Evolutionary conservation across 2,888 invertebrate species (phyloP).

Genomic region (Ypsolopha scabrella): DNA sequence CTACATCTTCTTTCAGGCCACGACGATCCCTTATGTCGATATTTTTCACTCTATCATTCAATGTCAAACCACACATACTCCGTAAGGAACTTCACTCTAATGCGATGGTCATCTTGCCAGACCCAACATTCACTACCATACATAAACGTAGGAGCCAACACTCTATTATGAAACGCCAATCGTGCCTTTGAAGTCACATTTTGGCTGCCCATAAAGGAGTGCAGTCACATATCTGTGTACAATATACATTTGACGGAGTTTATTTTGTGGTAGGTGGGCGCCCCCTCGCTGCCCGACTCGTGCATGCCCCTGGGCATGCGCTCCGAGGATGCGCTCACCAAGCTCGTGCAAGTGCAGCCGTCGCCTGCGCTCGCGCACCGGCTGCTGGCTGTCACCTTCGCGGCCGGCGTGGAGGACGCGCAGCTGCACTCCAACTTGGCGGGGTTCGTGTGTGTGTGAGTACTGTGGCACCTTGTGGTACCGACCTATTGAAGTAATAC

Average conservation of each 20-base stretch:
- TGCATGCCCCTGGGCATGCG: slow-evolving; percentile 98
- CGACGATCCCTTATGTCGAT: too few species aligned
- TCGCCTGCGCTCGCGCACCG: slow-evolving; percentile 86
- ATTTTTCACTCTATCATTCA: too few species aligned
- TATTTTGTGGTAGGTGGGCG: slow-evolving; percentile 76
- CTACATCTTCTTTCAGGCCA: too few species aligned
- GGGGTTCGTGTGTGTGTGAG: slow-evolving; percentile 93
- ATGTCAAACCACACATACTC: too few species aligned
- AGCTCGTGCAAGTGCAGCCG: slow-evolving; percentile 85
- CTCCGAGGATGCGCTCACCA: slow-evolving; percentile 89
- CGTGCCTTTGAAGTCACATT: too few species aligned
- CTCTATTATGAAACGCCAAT: too few species aligned
- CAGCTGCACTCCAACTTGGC: slow-evolving; percentile 89
- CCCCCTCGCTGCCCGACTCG: slow-evolving; percentile 92
- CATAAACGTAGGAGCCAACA: too few species aligned
- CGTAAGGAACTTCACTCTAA: too few species aligned
- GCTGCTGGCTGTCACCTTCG: slow-evolving; percentile 89
- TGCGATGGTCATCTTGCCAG: too few species aligned
- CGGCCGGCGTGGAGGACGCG: slow-evolving; percentile 84
- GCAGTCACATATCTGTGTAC: neutral
- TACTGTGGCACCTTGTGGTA: slow-evolving; percentile 24
- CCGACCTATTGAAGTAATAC: too few species aligned
- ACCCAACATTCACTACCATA: too few species aligned
- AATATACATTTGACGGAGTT: neutral
- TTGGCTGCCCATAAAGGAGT: too few species aligned